phyloP scores from a whole-genome alignment of 92 coral and sea anemone species.

The Parazoanthus darwini region DNA sequence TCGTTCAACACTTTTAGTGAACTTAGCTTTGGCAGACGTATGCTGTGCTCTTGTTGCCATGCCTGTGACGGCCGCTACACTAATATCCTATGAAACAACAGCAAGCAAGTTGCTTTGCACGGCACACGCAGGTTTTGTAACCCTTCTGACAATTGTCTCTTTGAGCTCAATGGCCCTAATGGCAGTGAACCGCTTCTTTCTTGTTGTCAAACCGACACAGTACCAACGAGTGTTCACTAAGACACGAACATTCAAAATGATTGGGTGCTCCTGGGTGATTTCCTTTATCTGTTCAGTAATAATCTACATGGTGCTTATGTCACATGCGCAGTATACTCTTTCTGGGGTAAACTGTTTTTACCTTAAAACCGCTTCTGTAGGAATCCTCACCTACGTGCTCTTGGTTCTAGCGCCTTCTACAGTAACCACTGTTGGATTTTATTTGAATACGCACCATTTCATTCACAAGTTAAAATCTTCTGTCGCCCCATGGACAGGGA shows the following conservation, averaged over 20 bases:
- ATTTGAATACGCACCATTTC: conserved; percentile 10
- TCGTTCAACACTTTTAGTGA: conserved; percentile 19
- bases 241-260: conserved; percentile 14
- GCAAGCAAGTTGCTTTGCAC: conserved; percentile 20
- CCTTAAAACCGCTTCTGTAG: neutral
- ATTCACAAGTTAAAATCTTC: conserved; percentile 24
- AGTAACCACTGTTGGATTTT: conserved; percentile 1
- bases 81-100: conserved; percentile 23
- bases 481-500: conserved; percentile 10
- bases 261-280: conserved; percentile 2
- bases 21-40: conserved; percentile 29
- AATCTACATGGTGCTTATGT: conserved; percentile 6
- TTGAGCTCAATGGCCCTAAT: conserved; percentile 21
- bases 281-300: conserved; percentile 6
- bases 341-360: conserved; percentile 34
- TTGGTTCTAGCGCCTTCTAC: conserved; percentile 21
- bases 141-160: conserved; percentile 24
- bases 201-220: conserved; percentile 25
- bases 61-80: conserved; percentile 21
- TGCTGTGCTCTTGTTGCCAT: conserved; percentile 17
- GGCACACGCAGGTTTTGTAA: conserved; percentile 24
- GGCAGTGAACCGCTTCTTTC: conserved; percentile 23
- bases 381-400: neutral
- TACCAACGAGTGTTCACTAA: conserved; percentile 17
- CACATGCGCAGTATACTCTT: conserved; percentile 1